A percentile compares a stretch with the other conserved stretches of the same genome.
phyloP scores from a whole-genome alignment of 2,797 vertebrate species.

The Rachycentron canadum region DNA sequence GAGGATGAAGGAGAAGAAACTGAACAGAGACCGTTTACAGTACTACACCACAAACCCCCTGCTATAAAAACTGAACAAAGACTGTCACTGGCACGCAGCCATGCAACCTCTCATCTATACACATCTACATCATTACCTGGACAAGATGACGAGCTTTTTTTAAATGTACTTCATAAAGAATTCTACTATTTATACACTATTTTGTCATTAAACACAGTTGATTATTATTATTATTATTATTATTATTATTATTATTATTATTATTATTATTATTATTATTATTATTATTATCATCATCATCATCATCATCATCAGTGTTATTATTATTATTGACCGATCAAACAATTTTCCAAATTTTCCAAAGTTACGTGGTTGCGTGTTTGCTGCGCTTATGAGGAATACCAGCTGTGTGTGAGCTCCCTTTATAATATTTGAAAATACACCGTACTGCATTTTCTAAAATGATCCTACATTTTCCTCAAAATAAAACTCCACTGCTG shows the following conservation, averaged over 20 bases:
- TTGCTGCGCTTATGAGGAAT: neutral
- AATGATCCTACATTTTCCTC: neutral
- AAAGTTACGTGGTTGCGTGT: conserved; percentile 28
- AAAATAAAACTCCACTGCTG: too few species aligned
- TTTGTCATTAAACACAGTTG: conserved; percentile 57
- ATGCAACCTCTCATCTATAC: conserved; percentile 12
- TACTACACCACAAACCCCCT: conserved; percentile 97
- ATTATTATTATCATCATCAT: conserved; percentile 62
- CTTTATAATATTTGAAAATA: conserved; percentile 35
- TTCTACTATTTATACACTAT: conserved; percentile 61
- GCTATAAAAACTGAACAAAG: conserved; percentile 86
- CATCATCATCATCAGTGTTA: conserved; percentile 61
- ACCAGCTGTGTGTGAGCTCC: conserved; percentile 19
- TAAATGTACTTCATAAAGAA: conserved; percentile 54
- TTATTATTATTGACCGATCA: conserved; percentile 15
- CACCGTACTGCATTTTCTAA: conserved; percentile 2
- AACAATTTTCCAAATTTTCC: conserved; percentile 12
- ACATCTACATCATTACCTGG: conserved; percentile 39
- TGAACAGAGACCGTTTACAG: conserved; percentile 99
- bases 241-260: conserved; percentile 65
- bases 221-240: conserved; percentile 54
- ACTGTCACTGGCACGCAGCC: conserved; percentile 51
- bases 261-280: conserved; percentile 60
- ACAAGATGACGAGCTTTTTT: conserved; percentile 54
- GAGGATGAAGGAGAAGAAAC: conserved; percentile 99